Evolutionary conservation across 1,140 invertebrate species (phyloP).

Genomic region (Agrypnia vestita): DNA sequence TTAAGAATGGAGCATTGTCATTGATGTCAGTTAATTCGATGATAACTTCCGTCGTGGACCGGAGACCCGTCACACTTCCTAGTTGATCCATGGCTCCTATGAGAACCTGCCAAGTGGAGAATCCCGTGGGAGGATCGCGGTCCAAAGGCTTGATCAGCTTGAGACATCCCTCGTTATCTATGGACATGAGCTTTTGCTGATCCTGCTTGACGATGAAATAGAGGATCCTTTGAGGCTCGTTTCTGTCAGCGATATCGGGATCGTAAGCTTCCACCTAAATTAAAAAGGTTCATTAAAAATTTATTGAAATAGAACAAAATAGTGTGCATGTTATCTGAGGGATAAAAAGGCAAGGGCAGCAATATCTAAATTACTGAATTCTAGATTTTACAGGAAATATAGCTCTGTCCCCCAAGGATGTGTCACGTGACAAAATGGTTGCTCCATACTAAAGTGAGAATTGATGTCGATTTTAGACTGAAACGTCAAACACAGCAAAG

Average conservation of each 20-base stretch:
- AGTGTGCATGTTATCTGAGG: too few species aligned
- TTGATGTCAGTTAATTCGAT: constrained; percentile 89
- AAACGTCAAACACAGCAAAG: too few species aligned
- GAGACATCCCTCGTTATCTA: constrained; percentile 84
- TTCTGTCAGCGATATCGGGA: constrained; percentile 86
- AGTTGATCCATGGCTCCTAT: constrained; percentile 89
- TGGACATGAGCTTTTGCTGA: constrained; percentile 79
- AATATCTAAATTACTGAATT: too few species aligned
- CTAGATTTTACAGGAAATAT: too few species aligned
- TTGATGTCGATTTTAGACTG: too few species aligned
- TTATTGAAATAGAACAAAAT: too few species aligned
- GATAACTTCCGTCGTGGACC: constrained; percentile 79
- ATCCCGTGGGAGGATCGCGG: constrained; percentile 88
- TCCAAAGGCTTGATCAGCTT: constrained; percentile 86
- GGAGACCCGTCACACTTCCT: constrained; percentile 76
- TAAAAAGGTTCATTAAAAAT: background rate
- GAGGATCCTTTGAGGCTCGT: constrained; percentile 82
- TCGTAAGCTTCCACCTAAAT: constrained; percentile 83
- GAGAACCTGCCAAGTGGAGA: constrained; percentile 86
- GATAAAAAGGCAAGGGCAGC: too few species aligned
- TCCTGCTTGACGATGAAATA: constrained; percentile 83
- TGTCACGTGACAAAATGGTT: too few species aligned
- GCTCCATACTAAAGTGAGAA: too few species aligned
- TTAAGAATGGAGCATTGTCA: constrained; percentile 90
- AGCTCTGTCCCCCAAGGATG: too few species aligned